Conservation (phyloP, 2,113 vertebrate species). For the Gymnogyps californianus region DNA sequence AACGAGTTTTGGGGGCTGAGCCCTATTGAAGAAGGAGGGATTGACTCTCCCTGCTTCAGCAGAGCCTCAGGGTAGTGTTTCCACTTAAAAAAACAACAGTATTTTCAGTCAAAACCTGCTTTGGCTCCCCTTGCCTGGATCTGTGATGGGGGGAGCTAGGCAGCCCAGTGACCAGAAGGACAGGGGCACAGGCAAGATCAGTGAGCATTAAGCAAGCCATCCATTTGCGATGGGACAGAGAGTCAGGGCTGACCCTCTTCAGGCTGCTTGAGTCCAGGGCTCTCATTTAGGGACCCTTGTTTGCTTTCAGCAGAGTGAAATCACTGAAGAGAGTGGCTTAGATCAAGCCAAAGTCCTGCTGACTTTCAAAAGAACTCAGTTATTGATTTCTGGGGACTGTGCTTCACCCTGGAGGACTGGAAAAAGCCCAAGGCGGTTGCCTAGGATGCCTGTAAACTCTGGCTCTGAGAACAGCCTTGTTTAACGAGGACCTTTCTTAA, state of each 20-base stretch:
- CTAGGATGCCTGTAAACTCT: slow-evolving; percentile 18
- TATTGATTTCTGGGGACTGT: slow-evolving; percentile 43
- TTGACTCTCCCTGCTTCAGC: not conserved
- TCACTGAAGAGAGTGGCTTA: not conserved
- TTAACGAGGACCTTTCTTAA: not conserved
- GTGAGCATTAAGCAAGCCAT: not conserved
- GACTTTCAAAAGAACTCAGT: slow-evolving; percentile 17
- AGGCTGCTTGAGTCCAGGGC: not conserved
- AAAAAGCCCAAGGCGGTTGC: slow-evolving; percentile 47
- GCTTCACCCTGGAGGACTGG: slow-evolving; percentile 47
- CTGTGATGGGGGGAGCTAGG: not conserved
- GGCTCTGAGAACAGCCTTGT: slow-evolving; percentile 7
- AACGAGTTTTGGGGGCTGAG: not conserved
- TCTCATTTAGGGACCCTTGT: not conserved
- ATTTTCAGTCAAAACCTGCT: not conserved
- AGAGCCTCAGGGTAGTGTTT: not conserved
- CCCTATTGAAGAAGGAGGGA: not conserved
- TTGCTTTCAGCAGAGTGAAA: not conserved
- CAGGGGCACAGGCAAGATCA: accelerated
- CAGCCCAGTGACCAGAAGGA: not conserved
- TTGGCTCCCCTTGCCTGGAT: not conserved
- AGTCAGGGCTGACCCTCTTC: not conserved
- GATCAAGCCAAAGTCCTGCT: not conserved
- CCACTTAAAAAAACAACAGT: not conserved
- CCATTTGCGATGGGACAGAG: not conserved